Evolutionary conservation across 2,797 vertebrate genomes (phyloP), one percentile per base, ranked within the genome.

Genomic region (Sphenodon punctatus): DNA sequence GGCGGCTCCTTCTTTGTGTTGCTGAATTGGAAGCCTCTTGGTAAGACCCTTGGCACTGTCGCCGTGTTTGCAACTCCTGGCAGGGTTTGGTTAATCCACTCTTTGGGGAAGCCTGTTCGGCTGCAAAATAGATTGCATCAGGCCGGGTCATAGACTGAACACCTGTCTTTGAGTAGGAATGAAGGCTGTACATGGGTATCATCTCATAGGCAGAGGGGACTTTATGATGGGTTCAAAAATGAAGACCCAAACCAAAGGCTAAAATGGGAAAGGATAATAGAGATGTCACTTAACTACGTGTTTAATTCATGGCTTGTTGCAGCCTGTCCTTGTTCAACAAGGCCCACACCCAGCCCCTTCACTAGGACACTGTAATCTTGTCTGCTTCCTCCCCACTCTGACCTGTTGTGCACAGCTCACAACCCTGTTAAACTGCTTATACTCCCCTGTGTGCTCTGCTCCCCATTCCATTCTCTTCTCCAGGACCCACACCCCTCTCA

Each of bases 291-390:
- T 79, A 82, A 11, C 38, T 66, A 45, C 89, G 92, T 83, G 84
- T 59, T 93, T 89, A 92, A 88, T 78, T 60, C 4, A 3, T 67
- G 87, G 64, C 88, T 87, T 91, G 51, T 59, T 45, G 5, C 12
- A 22, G 27, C 19, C 15, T 65, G 41, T 61, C 78, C n/a, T n/a
- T n/a, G n/a, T n/a, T n/a, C 55, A 32, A 36, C 51, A 30, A 12
- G 32, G 30, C 32, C 42, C 30, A 16, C 22, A 49, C 59, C 45
- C 46, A 49, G 23, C 39, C 2, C 17, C 36, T 70, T 70, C 30
- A 32, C 30, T 60, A 7, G 45, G 32, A 60, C 30, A 42, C 30
- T 49, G 77, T 64, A 48, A 30, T 45, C 12, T 10, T 34, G 36
- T 20, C 36, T 65, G 43, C 30, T 60, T 66, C 48, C 63, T 59